Base-by-base conservation (phyloP, 1,140 invertebrate genomes). In the Drosophila tropicalis region DNA sequence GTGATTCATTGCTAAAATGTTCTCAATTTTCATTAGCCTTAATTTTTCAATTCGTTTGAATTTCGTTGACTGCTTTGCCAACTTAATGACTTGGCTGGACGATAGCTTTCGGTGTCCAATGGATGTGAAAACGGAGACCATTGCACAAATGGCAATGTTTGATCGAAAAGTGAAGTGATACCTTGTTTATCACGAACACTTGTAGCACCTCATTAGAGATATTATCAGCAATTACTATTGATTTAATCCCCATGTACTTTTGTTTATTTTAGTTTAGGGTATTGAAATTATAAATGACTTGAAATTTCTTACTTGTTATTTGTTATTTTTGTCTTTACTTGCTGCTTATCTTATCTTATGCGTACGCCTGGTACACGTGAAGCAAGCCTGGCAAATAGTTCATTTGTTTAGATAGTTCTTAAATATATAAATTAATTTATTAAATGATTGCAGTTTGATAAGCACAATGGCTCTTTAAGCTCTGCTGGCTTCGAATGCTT, bases 291-390 rank as follows among this genome's bases (percentile, higher is more conserved):
- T 51, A 51, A 51, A 22, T 51, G 17, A 12, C 9, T 51, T 51
- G 17, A 51, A 22, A 51, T 51, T 51, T 51, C 17, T 22, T 51
- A 51, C 44, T 51, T 19, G 17, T 51, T 47, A 19, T 19, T 47
- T 17, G 41, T 44, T 47, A 9, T 22, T 22, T 51, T 12, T 41
- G 17, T 61, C 17, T 25, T 60, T 39, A 56, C 17, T 29, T 47
- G 47, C 56, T 75, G 47, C 56, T 75, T 75, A 75, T 74, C 72
- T 75, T 75, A 75, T 75, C 72, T 40, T 13, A 17, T 19, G 56
- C 63, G 39, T 41, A 67, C 54, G 36, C 36, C 56, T 25, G 55
- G 72, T 75, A 57, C 72, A 75, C 72, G 72, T 74, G 72, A 74
- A 74, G 41, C 55, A 7, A 32, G 51, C 41, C 12, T 39, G 6